phyloP scores from a whole-genome alignment of 2,888 invertebrate species.

The Rotaria sp. region DNA sequence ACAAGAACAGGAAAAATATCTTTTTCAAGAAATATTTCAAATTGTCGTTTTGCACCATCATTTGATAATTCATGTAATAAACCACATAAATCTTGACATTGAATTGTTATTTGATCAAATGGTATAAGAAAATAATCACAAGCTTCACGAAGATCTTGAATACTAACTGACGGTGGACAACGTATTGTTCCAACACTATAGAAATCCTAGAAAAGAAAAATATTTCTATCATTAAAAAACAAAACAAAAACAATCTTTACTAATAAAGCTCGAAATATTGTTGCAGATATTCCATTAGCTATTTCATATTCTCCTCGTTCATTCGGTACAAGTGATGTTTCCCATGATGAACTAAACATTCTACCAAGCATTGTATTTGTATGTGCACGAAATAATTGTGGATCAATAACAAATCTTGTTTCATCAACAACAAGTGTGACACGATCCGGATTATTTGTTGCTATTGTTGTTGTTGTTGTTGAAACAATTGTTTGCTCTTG shows the following conservation, averaged over 20 bases:
- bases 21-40: conserved; percentile 90
- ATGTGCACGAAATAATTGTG: conserved; percentile 80
- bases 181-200: conserved; percentile 82
- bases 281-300: conserved; percentile 89
- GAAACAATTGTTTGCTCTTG: conserved; percentile 4
- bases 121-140: conserved; percentile 96
- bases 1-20: conserved; percentile 89
- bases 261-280: conserved; percentile 84
- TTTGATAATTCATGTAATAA: conserved; percentile 93
- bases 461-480: not conserved
- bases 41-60: conserved; percentile 94
- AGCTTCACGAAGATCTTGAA: conserved; percentile 90
- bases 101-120: conserved; percentile 75
- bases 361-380: conserved; percentile 92
- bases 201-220: conserved; percentile 63
- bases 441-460: not conserved
- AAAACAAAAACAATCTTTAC: conserved; percentile 43
- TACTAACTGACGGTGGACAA: conserved; percentile 88
- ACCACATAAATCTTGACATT: conserved; percentile 92
- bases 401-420: conserved; percentile 84
- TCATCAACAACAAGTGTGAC: conserved; percentile 85
- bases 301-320: conserved; percentile 93
- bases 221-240: not conserved
- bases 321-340: conserved; percentile 74
- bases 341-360: conserved; percentile 56